Evolutionary conservation across 2,113 vertebrate species (phyloP).

Genomic region (Triplophysa dalaica): DNA sequence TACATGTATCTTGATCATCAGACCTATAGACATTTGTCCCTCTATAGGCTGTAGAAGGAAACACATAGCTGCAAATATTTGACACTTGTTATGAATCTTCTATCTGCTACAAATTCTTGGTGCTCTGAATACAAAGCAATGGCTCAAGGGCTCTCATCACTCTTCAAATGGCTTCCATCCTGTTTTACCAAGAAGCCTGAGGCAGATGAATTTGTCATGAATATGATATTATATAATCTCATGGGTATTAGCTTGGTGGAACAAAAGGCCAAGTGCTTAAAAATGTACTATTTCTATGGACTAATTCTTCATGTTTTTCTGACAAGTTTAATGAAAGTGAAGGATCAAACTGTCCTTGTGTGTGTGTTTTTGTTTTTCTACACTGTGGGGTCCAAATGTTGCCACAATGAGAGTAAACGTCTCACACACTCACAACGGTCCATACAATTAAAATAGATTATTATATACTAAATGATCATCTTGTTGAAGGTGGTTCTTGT

Average conservation of each 20-base stretch:
- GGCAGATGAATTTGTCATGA: constrained; percentile 44
- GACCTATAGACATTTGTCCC: not conserved
- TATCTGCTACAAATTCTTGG: constrained; percentile 32
- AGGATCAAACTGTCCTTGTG: too few species aligned
- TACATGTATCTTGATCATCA: not conserved
- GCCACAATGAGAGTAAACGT: too few species aligned
- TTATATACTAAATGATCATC: too few species aligned
- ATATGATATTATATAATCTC: constrained; percentile 58
- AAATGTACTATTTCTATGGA: constrained; percentile 27
- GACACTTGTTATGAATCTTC: not conserved
- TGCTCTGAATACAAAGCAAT: constrained; percentile 42
- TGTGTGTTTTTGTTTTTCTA: too few species aligned
- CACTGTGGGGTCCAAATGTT: too few species aligned
- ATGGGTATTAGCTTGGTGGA: constrained; percentile 26
- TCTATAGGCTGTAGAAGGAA: not conserved
- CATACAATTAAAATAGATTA: too few species aligned
- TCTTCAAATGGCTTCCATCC: not conserved
- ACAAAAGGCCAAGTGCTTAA: constrained; percentile 34
- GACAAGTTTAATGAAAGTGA: not conserved
- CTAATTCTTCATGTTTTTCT: constrained; percentile 1
- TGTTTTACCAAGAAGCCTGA: not conserved
- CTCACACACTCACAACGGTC: too few species aligned
- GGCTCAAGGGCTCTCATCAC: not conserved
- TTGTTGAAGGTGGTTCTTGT: too few species aligned
- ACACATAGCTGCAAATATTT: not conserved